Base-by-base conservation (phyloP, 2,113 vertebrate genomes). In the Calidris pugnax region DNA sequence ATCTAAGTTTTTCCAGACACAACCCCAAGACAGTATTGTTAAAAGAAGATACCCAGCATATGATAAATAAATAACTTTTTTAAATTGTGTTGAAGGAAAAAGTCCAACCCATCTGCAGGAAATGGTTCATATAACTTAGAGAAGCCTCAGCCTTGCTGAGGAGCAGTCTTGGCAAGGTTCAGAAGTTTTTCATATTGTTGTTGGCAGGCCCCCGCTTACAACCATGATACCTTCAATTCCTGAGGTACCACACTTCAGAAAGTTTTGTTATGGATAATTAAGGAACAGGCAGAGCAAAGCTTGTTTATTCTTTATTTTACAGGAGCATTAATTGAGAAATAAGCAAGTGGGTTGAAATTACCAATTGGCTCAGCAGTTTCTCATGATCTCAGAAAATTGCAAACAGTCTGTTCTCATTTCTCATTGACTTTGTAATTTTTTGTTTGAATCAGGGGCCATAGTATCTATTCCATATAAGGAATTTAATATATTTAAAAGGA, bases 201-300 rank as follows among this genome's bases (percentile, higher is more conserved):
- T 91, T 87, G 94, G 88, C 91, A 93, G 85, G 30, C 47, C 27
- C 33, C 47, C 89, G 28, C 27, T 56, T 96, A 74, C 22, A 93
- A 69, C 66, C 59, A 60, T 63, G 81, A 95, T 90, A 88, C 81
- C 75, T 95, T 91, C 77, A 89, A 45, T 87, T 95, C 26, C 55
- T 89, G 86, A 90, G 68, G 82, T 95, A 74, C 26, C 83, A 90
- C 56, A 96, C 66, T 91, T 91, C 47, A 96, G 87, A 96, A 97
- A 84, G 71, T 95, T 90, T 90, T 97, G 82, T 92, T 71, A 80
- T 85, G 89, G 67, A 50, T 97, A 97, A 98, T 96, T 96, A 97
- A 97, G 63, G 33, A 90, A 87, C 27, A 93, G 62, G 81, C 66
- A 96, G 69, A 97, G 30, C 26, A 95, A 95, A 88, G 7, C 18